Evolutionary conservation across 2,797 vertebrate species (phyloP), one percentile per base, ranked within the genome.

Genomic region (Calcarius lapponicus): DNA sequence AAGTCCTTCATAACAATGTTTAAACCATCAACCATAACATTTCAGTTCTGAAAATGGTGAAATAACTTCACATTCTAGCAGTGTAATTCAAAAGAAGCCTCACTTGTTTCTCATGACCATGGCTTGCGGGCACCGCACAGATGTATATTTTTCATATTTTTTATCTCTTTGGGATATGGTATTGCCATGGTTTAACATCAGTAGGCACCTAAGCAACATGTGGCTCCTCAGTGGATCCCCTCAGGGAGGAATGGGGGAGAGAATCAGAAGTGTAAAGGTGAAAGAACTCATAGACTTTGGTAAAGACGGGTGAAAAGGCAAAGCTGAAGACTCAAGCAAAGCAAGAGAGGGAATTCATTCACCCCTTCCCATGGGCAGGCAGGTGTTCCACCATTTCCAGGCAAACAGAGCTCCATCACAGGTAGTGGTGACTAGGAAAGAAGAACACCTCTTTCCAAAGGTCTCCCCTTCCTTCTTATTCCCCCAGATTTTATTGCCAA

Each of bases 371-470:
- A 29, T 16, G 0, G 5, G 4, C 31, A 51, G 17, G 7, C 13
- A 36, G 11, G 11, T n/a, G 19, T 29, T 66, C 38, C 54, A 21
- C 7, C 34, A 29, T 42, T 32, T 62, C 20, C 20, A 57, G 51
- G 38, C 61, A 26, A 90, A 11, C 24, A 29, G 20, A 24, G 18
- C 3, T 76, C 7, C 7, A 21, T 45, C 17, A 43, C 0, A 0
- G 2, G 0, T 42, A 51, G 21, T 1, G 1, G 15, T 32, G 22
- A 56, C 15, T 76, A 61, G 4, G 16, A 50, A 69, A 80, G 36
- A 51, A 11, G 36, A 87, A 47, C 0, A 2, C 2, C 4, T 5
- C 17, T 10, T 5, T 32, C n/a, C 0, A 0, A 72, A 69, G 5
- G 10, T 70, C 29, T 34, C 19, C 3, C 3, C 12, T 65, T 76